Evolutionary conservation across 2,113 vertebrate genomes (phyloP), one percentile per base, ranked within the genome.

Genomic region (Labeo rohita): DNA sequence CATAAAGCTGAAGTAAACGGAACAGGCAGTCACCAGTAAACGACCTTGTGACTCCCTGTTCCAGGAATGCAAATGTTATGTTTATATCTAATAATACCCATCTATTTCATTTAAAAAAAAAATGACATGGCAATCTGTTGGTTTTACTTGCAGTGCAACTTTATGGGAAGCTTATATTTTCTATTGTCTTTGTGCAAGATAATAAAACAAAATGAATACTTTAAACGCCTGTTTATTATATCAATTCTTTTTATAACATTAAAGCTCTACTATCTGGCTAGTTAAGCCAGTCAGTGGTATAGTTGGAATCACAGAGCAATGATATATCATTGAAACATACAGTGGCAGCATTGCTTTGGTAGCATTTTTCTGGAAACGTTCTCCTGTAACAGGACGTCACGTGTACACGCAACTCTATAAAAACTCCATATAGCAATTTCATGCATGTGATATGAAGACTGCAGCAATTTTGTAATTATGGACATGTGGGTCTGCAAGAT

Each of bases 281-380:
- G 54, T 59, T 8, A 21, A 50, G 11, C 9, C 21, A 75, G 45
- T 49, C 18, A 75, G 10, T 49, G 75, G 10, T 59, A 36, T 72
- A n/a, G 4, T 50, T 79, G 8, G 56, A 54, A 21, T 72, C 39
- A 72, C 36, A 72, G 43, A 75, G 18, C 10, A 73, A 73, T 73
- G 47, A 50, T 50, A 52, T 34, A n/a, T 66, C 54, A 28, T n/a
- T 66, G 23, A 61, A 52, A 66, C 3, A 72, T 72, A 70, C 28
- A 13, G 43, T 79, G 66, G 23, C 39, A 50, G 28, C 18, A 16
- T 23, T 28, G 4, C 21, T 82, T 45, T 61, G 28, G 28, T 28
- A 85, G 54, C 13, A 47, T 15, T 63, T 45, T 34, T 8, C 90
- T 92, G 87, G 96, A 95, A 94, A 96, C 9, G 12, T 54, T 54